Base-by-base conservation (phyloP, 2,888 invertebrate species). In the Hedychridium roseum region DNA sequence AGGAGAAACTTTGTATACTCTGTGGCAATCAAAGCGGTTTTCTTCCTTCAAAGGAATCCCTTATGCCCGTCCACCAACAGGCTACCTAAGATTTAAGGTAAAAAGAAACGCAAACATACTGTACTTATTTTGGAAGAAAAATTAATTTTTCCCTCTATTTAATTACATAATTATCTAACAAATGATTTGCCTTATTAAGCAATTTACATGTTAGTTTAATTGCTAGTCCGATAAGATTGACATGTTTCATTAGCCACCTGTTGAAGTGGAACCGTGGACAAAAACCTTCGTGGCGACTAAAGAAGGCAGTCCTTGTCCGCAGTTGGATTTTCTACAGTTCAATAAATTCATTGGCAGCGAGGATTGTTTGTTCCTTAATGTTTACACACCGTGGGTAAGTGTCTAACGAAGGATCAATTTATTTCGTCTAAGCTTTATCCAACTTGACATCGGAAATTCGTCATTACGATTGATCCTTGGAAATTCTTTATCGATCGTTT, bases 291-390 rank as follows among this genome's bases (percentile, higher is more conserved):
- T 44, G 3, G 57, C 68, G 0, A 50, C 41, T 1, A 2, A 36
- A 2, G 55, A 60, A 11, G 56, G 57, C 28, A 51, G 23, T 14
- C 30, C 37, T 2, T 71, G 70, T 31, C 43, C 58, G 7, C 71
- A 68, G 41, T n/a, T 46, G 1, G 30, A 54, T 5, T 11, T n/a
- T 1, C 1, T 15, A 7, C 21, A 28, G n/a, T n/a, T n/a, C 9
- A 15, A 34, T 3, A 45, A 20, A 3, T 38, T 50, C n/a, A 17
- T 28, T 3, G 72, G 72, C 2, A 31, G 59, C 0, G 71, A 71
- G 38, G 68, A 71, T 36, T 71, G 71, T 44, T 36, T 71, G 23
- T 62, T 56, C 18, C 23, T 71, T 1, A 68, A 69, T 28, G 66
- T 73, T 15, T 68, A 50, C 32, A 64, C 62, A 1, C 69, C 71